phyloP scores from a whole-genome alignment of 92 coral and sea anemone genomes.

The Siderastrea radians region DNA sequence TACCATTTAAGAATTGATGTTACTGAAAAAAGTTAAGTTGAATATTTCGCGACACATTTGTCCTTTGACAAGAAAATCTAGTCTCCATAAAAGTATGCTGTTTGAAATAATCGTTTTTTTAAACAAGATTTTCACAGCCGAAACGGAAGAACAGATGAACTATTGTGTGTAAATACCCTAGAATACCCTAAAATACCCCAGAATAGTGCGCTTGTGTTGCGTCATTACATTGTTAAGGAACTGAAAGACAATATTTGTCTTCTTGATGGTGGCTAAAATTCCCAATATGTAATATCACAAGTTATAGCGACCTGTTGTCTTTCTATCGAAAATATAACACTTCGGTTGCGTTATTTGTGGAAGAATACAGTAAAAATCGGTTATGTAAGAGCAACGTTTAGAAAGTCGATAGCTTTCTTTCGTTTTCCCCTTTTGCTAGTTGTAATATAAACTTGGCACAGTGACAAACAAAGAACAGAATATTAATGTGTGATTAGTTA shows the following conservation, averaged over 20 bases:
- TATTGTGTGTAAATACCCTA: slow-evolving; percentile 18
- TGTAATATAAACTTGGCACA: neutral
- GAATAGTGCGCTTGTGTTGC: neutral
- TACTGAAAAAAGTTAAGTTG: no score
- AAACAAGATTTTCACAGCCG: no score
- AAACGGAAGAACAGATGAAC: no score
- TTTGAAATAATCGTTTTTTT: no score
- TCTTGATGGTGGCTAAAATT: neutral
- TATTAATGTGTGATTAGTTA: neutral
- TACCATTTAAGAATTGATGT: no score
- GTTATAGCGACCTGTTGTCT: no score
- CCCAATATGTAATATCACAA: neutral
- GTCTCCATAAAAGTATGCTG: no score
- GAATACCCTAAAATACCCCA: neutral
- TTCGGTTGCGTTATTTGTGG: neutral
- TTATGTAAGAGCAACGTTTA: neutral
- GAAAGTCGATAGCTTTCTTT: neutral
- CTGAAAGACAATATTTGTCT: neutral
- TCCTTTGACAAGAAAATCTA: no score
- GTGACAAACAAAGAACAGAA: neutral
- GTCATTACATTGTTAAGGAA: neutral
- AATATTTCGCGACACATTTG: no score
- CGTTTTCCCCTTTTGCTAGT: neutral
- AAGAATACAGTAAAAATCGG: neutral
- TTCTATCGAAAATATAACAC: neutral